phyloP scores from a whole-genome alignment of 2,888 invertebrate genomes.

The Leptogaster cylindrica region DNA sequence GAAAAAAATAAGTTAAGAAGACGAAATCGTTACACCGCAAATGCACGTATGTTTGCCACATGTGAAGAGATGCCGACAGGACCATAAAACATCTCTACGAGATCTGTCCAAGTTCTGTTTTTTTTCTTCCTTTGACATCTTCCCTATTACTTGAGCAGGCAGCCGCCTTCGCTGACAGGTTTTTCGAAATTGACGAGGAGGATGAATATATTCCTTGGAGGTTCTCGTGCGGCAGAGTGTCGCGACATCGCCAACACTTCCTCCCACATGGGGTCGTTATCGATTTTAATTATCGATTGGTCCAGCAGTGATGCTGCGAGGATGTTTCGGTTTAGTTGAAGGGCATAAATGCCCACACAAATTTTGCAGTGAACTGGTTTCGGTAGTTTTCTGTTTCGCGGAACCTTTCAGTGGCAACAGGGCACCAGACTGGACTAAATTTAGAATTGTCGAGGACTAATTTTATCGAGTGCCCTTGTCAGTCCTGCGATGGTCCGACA shows the following conservation, averaged over 20 bases:
- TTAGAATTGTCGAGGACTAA: background rate
- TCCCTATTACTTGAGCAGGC: too few relatives aligned
- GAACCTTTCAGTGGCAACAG: background rate
- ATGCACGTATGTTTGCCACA: conserved; percentile 32
- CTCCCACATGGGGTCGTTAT: background rate
- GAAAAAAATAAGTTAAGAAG: conserved; percentile 2
- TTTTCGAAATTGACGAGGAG: too few relatives aligned
- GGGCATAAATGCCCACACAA: background rate
- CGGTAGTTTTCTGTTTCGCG: background rate
- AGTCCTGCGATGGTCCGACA: background rate
- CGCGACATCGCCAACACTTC: too few relatives aligned
- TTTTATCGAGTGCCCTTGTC: conserved; percentile 1
- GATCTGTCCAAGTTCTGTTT: background rate
- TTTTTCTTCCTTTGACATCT: conserved; percentile 6
- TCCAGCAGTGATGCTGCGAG: too few relatives aligned
- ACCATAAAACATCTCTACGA: conserved; percentile 23
- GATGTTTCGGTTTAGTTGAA: too few relatives aligned
- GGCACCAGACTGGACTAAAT: background rate
- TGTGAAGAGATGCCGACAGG: conserved; percentile 31
- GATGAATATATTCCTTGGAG: too few relatives aligned
- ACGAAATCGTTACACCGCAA: conserved; percentile 15
- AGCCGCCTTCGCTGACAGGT: too few relatives aligned
- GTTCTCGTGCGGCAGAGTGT: too few relatives aligned
- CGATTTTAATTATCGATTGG: background rate
- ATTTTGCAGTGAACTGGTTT: background rate